These are phyloP conservation scores for Brenthis ino DNA, from an alignment of 2,888 invertebrate species.

Conservation along the genomic window DNA sequence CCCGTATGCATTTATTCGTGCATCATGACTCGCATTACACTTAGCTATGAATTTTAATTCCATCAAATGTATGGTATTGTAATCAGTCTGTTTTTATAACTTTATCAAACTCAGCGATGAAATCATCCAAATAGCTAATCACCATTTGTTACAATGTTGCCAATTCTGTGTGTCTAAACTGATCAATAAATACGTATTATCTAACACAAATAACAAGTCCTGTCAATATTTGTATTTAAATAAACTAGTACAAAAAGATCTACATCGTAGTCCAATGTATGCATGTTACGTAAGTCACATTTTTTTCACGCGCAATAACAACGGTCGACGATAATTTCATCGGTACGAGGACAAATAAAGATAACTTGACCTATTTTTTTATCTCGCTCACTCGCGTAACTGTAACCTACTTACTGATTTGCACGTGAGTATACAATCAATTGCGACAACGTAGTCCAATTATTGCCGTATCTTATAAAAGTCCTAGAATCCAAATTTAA, in stretches of 20 bases:
- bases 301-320: conserved; percentile 72
- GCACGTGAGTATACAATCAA: conserved; percentile 62
- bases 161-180: not conserved
- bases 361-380: conserved; percentile 83
- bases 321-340: conserved; percentile 69
- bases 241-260: conserved; percentile 3
- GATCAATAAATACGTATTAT: not conserved
- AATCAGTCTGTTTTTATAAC: conserved; percentile 35
- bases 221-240: conserved; percentile 2
- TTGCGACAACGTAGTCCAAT: conserved; percentile 57
- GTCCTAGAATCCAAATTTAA: conserved; percentile 46
- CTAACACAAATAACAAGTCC: not conserved
- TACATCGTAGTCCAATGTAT: conserved; percentile 32
- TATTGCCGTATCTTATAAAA: conserved; percentile 46
- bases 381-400: conserved; percentile 70
- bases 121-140: conserved; percentile 35
- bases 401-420: conserved; percentile 72
- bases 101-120: conserved; percentile 34
- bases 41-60: conserved; percentile 45
- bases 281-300: conserved; percentile 61
- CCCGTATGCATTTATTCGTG: conserved; percentile 62
- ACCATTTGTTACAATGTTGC: conserved; percentile 21
- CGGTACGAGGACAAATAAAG: conserved; percentile 77
- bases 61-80: conserved; percentile 38
- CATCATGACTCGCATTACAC: conserved; percentile 46